These are phyloP conservation scores for Anarrhichthys ocellatus DNA, from an alignment of 2,113 vertebrate genomes.

Conservation along the genomic window DNA sequence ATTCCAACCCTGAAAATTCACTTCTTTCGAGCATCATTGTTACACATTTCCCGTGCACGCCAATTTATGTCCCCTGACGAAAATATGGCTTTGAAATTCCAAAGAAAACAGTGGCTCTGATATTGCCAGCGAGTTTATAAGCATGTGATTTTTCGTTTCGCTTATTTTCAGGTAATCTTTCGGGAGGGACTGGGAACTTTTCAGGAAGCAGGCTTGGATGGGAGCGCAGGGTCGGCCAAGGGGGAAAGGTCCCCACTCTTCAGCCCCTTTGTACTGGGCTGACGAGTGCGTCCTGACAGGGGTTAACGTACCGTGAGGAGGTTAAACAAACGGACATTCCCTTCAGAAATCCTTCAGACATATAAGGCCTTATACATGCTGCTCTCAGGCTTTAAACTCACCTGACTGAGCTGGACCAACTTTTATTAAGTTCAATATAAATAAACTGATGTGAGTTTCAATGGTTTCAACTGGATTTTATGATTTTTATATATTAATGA, in stretches of 20 bases:
- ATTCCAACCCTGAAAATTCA: too few relatives aligned
- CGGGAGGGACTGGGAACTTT: neutral
- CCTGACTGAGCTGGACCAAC: neutral
- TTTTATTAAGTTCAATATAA: neutral
- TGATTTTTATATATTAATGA: neutral
- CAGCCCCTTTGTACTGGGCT: constrained; percentile 80
- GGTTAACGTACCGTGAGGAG: constrained; percentile 93
- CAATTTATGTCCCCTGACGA: neutral
- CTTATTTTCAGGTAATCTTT: neutral
- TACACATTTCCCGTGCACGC: neutral
- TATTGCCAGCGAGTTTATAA: neutral
- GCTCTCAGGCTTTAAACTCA: constrained; percentile 25
- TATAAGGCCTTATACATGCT: constrained; percentile 60
- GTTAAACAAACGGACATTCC: constrained; percentile 92
- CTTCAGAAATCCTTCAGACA: constrained; percentile 72
- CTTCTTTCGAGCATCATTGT: neutral
- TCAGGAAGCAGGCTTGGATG: constrained; percentile 3
- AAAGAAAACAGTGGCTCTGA: neutral
- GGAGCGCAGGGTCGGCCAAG: neutral
- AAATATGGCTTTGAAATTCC: neutral
- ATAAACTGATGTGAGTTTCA: neutral
- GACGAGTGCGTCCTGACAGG: constrained; percentile 90
- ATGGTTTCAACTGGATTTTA: neutral
- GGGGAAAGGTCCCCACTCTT: constrained; percentile 53
- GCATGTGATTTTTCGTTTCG: neutral